Percentiles rank a stretch among this genome's conserved stretches.
phyloP scores from a whole-genome alignment of 2,797 vertebrate genomes.

The Pteropus rufus region DNA sequence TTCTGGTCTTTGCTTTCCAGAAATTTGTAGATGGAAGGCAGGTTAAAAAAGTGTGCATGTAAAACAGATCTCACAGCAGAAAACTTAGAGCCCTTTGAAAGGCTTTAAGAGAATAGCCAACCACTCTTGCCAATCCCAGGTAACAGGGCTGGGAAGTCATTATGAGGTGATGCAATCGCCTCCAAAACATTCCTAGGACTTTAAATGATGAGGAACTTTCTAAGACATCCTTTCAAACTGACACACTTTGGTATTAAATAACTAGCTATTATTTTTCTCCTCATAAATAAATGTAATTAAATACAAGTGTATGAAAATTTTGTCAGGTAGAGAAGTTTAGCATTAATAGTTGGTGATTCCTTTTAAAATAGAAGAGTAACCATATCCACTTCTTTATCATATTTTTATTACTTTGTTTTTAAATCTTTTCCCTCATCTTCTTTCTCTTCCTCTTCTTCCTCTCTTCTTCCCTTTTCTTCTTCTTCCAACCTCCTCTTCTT shows the following conservation, averaged over 20 bases:
- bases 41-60: background rate
- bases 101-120: background rate
- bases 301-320: background rate
- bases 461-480: background rate
- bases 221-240: background rate
- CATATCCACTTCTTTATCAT: background rate
- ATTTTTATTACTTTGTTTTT: slow-evolving; percentile 8
- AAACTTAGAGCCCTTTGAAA: background rate
- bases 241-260: background rate
- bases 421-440: background rate
- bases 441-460: background rate
- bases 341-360: background rate
- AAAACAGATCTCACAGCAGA: background rate
- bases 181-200: background rate
- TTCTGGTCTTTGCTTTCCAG: background rate
- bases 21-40: background rate
- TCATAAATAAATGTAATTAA: background rate
- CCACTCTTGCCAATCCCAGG: background rate
- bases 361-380: background rate
- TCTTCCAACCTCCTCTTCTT: background rate
- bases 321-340: background rate
- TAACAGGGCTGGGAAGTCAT: background rate
- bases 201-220: background rate
- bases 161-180: background rate
- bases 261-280: background rate